Evolutionary conservation across 2,888 invertebrate species (phyloP), one percentile per base, ranked within the genome.

Genomic region (Glyphotaelius pellucidus): DNA sequence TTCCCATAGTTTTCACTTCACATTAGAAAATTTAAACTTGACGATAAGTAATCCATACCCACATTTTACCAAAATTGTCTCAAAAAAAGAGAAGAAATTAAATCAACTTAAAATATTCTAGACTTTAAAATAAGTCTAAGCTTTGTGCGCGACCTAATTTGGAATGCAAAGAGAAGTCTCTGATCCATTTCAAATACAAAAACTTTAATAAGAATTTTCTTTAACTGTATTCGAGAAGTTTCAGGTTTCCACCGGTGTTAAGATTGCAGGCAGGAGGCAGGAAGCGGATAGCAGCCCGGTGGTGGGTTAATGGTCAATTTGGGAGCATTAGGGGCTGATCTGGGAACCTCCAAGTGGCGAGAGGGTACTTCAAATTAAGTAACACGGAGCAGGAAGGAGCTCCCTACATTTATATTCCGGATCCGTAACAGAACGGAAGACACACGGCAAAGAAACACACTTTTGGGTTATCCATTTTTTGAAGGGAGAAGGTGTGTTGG

Each of bases 231-330:
- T 67, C 67, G 25, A n/a, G 67, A 67, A 67, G 67, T 67, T n/a
- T 7, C 2, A 25, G n/a, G 9, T 25, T 25, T 19, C 52, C 19
- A 25, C 7, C 67, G 15, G 81, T 19, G 81, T 32, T 83, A 19
- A 31, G 81, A 83, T 32, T 83, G 81, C 81, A 83, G 81, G 81
- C 9, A 67, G 67, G 9, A 19, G 7, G 52, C 52, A 81, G 81
- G 30, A 19, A 81, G 14, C 30, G 30, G 81, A n/a, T 15, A 81
- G 81, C 31, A 81, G 81, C 32, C 81, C 81, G 81, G 81, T 32
- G 81, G 81, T 19, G 32, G 81, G 81, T 25, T 83, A 83, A 83
- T 83, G 81, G 81, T 83, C 81, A 83, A 83, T 83, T 83, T 83
- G 31, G 81, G 11, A 31, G 81, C 81, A 83, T 83, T 83, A 83